Evolutionary conservation across 2,797 vertebrate genomes (phyloP), one percentile per base, ranked within the genome.

Genomic region (Tenualosa thibaudeaui): DNA sequence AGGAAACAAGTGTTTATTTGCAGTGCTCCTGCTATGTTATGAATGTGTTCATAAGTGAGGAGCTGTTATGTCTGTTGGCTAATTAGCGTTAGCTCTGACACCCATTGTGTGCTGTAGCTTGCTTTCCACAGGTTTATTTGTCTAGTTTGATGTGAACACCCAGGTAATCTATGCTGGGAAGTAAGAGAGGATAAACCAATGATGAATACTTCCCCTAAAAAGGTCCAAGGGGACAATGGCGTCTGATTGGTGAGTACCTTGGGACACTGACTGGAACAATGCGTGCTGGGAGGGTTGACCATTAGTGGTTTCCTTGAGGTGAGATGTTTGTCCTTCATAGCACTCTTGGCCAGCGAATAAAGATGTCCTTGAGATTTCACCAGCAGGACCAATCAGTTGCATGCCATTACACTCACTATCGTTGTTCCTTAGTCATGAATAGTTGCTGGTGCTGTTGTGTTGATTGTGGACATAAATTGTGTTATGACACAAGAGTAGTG

Each of bases 251-350:
- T 54, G 31, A 31, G 17, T 68, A 85, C 83, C 82, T 87, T 83
- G 81, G 60, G 37, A 81, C 84, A 46, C 50, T 19, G 15, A 31
- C 4, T 51, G 26, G 46, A 89, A 87, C 88, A 89, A 89, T 87
- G 78, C 49, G 75, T 86, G 19, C 78, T 87, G 85, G 81, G 82
- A 83, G 50, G 58, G 54, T 56, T 78, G 31, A 78, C 46, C 78
- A 81, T 68, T 84, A 83, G 65, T 7, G 2, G 53, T 81, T 87
- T 83, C 82, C 86, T 62, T 50, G 54, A 51, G 37, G 46, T 54
- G 46, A 83, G 51, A 58, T 24, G 40, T 60, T 81, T 43, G 81
- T 40, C 46, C 12, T 9, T 82, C 54, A 71, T 37, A 56, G 12
- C 37, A 6, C 19, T 56, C n/a, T 56, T 26, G 65, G 31, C 49